Conservation (phyloP, 2,797 vertebrate genomes). For the Phoeniculus purpureus region DNA sequence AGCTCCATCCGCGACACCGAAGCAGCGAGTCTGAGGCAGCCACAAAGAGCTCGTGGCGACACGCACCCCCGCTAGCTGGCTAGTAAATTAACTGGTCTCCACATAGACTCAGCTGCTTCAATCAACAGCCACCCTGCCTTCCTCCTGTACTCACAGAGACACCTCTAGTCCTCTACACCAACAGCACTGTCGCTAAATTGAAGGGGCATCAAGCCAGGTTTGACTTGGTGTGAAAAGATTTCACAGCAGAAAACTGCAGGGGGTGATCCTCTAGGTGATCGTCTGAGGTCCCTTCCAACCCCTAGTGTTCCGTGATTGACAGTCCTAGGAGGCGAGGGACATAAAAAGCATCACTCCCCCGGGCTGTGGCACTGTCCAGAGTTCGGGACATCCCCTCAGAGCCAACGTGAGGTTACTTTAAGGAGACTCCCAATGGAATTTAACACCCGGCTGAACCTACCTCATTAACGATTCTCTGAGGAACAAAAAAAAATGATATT, state of each 20-base stretch:
- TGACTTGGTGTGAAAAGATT: background rate
- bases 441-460: background rate
- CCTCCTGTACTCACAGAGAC: background rate
- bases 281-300: no score
- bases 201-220: background rate
- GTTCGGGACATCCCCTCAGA: rapidly evolving
- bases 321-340: background rate
- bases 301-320: background rate
- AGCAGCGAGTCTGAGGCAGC: background rate
- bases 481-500: background rate
- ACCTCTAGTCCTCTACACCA: background rate
- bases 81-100: background rate
- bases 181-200: background rate
- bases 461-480: background rate
- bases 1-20: background rate
- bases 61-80: background rate
- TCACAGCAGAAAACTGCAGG: background rate
- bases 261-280: no score
- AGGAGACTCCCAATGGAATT: background rate
- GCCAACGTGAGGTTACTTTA: background rate
- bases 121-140: background rate
- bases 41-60: background rate
- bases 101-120: background rate
- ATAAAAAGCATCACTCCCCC: rapidly evolving
- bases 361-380: background rate